Evolutionary conservation across 2,113 vertebrate species (phyloP), one percentile per base, ranked within the genome.

Genomic region (Pimephales promelas): DNA sequence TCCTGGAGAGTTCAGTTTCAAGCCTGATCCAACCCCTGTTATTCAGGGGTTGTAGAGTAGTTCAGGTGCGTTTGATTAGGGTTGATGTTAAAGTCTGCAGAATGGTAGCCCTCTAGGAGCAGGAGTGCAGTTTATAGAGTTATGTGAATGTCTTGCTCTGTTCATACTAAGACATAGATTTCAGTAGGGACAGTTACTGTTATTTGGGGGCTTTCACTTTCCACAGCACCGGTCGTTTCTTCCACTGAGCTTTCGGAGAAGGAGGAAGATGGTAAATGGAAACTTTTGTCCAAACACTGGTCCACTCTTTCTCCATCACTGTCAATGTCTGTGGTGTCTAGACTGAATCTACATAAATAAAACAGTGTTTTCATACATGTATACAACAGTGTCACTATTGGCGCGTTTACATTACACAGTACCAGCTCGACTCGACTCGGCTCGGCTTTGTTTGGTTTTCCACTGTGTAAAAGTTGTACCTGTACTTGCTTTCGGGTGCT

Each of bases 241-340:
- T 88, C 85, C 34, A 77, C 86, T 16, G 90, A 84, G 88, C 70
- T 88, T 1, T 0, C 57, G 20, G 79, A 92, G 88, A 81, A 93
- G 77, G 54, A 88, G 83, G 78, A 70, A 10, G 28, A 68, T 57
- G 86, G 84, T 52, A 83, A 59, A 54, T 81, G 77, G 59, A 47
- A 85, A 34, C 88, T 73, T 86, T 86, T 82, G 43, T 87, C 82
- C 43, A 90, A 88, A 68, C 86, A 90, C 10, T 87, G 91, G 26
- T 89, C 90, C 0, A 95, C 95, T 82, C 88, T 88, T 74, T 95
- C 96, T 47, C 90, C 91, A 2, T 95, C 95, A 0, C 95, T 96
- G 92, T 94, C 94, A 28, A 89, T 83, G 11, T 91, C 91, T 0
- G 87, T 89, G 16, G 93, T 78, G 31, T 97, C 95, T 28, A 97